phyloP scores from a whole-genome alignment of 2,113 vertebrate species.

The Epinephelus fuscoguttatus region DNA sequence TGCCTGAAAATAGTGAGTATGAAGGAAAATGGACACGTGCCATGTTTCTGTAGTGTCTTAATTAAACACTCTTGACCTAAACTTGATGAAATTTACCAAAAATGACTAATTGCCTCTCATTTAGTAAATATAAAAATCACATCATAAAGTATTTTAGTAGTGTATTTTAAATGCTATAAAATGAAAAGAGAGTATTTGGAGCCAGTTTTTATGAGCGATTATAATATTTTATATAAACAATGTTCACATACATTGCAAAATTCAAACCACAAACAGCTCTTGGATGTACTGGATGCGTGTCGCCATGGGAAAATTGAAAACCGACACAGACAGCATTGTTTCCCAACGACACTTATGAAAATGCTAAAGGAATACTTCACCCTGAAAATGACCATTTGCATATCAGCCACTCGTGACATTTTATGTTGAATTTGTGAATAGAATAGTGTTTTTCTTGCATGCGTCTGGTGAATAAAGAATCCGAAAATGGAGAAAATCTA shows the following conservation, averaged over 20 bases:
- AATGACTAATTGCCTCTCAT: conserved; percentile 18
- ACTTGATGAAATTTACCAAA: conserved; percentile 1
- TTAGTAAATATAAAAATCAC: conserved; percentile 32
- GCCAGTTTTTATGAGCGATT: conserved; percentile 51
- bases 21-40: conserved; percentile 16
- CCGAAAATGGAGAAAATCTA: too few relatives aligned
- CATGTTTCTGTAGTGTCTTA: conserved; percentile 29
- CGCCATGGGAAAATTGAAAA: conserved; percentile 58
- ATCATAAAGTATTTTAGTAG: conserved; percentile 32
- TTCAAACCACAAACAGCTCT: conserved; percentile 68
- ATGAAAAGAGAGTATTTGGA: conserved; percentile 20
- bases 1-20: conserved; percentile 10
- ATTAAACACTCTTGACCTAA: conserved; percentile 35
- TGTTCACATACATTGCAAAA: conserved; percentile 52
- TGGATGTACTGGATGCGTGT: conserved; percentile 43
- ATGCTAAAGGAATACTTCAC: neutral
- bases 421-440: too few relatives aligned
- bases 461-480: too few relatives aligned
- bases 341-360: conserved; percentile 17
- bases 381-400: too few relatives aligned
- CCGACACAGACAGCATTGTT: conserved; percentile 45
- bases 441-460: too few relatives aligned
- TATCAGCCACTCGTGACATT: too few relatives aligned
- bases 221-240: conserved; percentile 71
- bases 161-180: conserved; percentile 42